Base-by-base conservation (phyloP, 2,797 vertebrate genomes). In the Anguilla pacifica region DNA sequence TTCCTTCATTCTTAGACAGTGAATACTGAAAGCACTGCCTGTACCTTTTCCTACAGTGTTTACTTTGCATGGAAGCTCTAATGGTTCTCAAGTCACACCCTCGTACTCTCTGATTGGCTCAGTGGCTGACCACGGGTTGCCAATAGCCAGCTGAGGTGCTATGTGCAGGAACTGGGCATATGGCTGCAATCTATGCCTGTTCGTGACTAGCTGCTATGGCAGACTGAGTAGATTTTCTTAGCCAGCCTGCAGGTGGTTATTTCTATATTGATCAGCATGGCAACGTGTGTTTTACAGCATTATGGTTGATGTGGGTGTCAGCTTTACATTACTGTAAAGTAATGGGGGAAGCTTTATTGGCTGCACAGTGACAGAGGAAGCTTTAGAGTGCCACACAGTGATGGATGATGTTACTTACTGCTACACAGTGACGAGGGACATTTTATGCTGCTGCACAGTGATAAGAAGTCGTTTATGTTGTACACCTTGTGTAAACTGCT, bases 71-170 rank as follows among this genome's bases (percentile, higher is more conserved):
- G 6, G 72, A 77, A 77, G 72, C 72, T 77, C 72, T 17, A 39
- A 77, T 77, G 72, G 72, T 77, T 77, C 72, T 77, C 72, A 77
- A 70, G 64, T 28, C 64, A 70, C 64, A 70, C 64, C 64, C n/a
- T 70, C 64, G 0, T 39, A 35, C 72, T 15, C 22, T 35, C 31
- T 77, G 31, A 77, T 39, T 77, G 31, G 35, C 35, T 39, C 72
- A 19, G 72, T 77, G 31, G 72, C 72, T 77, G 15, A 17, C 3
- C 31, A 35, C 35, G 17, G 72, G 72, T 6, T 77, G 72, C 31
- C 72, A 77, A 22, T 77, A 39, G 31, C 70, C 70, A 72, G 11
- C 28, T 28, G 17, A 72, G 35, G 72, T 35, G 4, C 15, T 35
- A 39, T 35, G n/a, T 39, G 72, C 5, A 13, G 72, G 39, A 15